Percentiles rank a stretch among this genome's conserved stretches.
Evolutionary conservation across 2,888 invertebrate genomes (phyloP).

Genomic region (Molorchus minor): DNA sequence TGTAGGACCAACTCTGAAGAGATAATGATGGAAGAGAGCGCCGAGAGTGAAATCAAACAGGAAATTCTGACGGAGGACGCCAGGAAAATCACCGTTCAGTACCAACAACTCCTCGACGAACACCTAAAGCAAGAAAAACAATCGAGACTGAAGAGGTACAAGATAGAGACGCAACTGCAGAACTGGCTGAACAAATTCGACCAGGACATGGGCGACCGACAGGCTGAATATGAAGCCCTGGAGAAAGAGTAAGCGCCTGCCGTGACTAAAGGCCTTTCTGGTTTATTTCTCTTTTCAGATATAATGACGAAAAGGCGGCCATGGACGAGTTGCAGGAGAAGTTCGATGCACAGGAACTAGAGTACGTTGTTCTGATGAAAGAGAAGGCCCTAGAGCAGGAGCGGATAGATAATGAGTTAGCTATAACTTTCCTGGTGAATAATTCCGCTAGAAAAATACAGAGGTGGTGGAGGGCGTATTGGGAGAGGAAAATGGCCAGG

Average conservation of each 20-base stretch:
- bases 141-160: conserved; percentile 66
- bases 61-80: conserved; percentile 66
- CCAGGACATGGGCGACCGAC: conserved; percentile 68
- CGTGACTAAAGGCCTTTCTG: not conserved
- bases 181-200: conserved; percentile 71
- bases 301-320: conserved; percentile 63
- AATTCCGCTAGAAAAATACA: conserved; percentile 59
- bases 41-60: conserved; percentile 63
- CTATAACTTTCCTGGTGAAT: conserved; percentile 47
- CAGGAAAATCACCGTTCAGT: conserved; percentile 60
- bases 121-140: conserved; percentile 67
- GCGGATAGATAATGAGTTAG: conserved; percentile 66
- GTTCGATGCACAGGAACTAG: conserved; percentile 66
- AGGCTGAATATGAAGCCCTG: conserved; percentile 66
- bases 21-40: conserved; percentile 65
- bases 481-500: conserved; percentile 40
- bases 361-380: conserved; percentile 67
- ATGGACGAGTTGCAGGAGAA: conserved; percentile 63
- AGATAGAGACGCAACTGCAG: conserved; percentile 68
- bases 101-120: conserved; percentile 61
- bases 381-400: conserved; percentile 69
- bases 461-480: conserved; percentile 53
- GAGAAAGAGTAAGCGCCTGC: conserved; percentile 56
- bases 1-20: conserved; percentile 46
- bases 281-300: conserved; percentile 51